Conservation (phyloP, 2,797 vertebrate genomes). For the Myotis daubentonii region DNA sequence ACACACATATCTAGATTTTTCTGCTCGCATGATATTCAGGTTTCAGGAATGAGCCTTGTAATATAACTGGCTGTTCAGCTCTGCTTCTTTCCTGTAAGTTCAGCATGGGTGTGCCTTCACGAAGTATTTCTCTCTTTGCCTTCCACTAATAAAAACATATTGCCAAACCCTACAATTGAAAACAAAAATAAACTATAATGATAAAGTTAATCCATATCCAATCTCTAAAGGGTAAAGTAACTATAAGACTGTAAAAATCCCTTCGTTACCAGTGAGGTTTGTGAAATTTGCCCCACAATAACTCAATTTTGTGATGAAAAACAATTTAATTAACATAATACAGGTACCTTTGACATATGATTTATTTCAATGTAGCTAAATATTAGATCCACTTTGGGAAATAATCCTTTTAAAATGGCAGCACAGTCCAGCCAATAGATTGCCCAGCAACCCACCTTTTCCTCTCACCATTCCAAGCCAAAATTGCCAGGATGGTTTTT, state of each 20-base stretch:
- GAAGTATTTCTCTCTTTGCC: slow-evolving; percentile 83
- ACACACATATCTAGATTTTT: slow-evolving; percentile 88
- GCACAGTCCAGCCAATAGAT: slow-evolving; percentile 51
- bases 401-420: slow-evolving; percentile 56
- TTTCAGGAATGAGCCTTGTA: slow-evolving; percentile 89
- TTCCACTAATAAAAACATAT: slow-evolving; percentile 76
- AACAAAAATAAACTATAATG: slow-evolving; percentile 55
- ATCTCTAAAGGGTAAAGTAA: slow-evolving; percentile 72
- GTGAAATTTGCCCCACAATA: slow-evolving; percentile 54
- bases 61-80: slow-evolving; percentile 85
- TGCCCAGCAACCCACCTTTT: slow-evolving; percentile 72
- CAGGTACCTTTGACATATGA: neutral
- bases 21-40: slow-evolving; percentile 90
- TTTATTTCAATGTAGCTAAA: slow-evolving; percentile 33
- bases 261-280: slow-evolving; percentile 47
- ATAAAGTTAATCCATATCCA: slow-evolving; percentile 69
- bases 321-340: neutral
- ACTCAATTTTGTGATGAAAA: slow-evolving; percentile 58
- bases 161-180: slow-evolving; percentile 75
- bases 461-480: slow-evolving; percentile 55
- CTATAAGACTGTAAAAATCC: slow-evolving; percentile 1
- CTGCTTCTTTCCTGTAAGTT: slow-evolving; percentile 86
- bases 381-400: neutral
- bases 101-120: slow-evolving; percentile 91
- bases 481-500: slow-evolving; percentile 69